phyloP scores from a whole-genome alignment of 2,113 vertebrate species.

The Dinomys branickii region DNA sequence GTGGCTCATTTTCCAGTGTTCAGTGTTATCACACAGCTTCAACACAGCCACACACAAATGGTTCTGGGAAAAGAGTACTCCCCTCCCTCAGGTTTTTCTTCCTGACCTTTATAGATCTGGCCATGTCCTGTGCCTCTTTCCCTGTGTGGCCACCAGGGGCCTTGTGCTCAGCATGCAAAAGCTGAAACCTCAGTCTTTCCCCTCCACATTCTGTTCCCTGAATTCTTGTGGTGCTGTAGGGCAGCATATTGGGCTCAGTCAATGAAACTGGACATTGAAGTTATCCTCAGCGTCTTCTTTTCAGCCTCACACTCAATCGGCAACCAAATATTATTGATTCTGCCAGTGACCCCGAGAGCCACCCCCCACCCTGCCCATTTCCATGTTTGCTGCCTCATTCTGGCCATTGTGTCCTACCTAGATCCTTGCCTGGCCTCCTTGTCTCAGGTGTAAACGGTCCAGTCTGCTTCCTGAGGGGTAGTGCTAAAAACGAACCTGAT shows the following conservation, averaged over 20 bases:
- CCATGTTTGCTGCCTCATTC: not conserved
- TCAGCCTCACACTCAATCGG: not conserved
- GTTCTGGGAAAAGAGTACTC: not conserved
- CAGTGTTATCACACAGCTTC: not conserved
- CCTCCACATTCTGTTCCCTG: not conserved
- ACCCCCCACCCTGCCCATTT: not conserved
- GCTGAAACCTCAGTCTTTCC: not conserved
- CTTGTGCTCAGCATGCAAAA: not conserved
- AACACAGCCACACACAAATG: not conserved
- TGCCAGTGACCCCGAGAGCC: no score
- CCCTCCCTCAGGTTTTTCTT: not conserved
- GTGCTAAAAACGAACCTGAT: not conserved
- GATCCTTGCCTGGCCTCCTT: not conserved
- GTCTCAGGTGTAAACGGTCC: not conserved
- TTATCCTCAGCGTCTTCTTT: not conserved
- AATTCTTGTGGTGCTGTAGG: not conserved
- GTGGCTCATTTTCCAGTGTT: accelerated
- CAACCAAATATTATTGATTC: not conserved
- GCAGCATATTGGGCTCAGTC: accelerated
- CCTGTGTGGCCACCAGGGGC: not conserved
- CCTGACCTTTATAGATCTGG: not conserved
- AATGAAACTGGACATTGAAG: accelerated
- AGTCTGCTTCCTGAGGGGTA: not conserved
- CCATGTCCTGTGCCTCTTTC: not conserved
- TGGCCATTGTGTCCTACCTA: not conserved